Conservation (phyloP, 2,113 vertebrate species). For the Hippocampus zosterae region DNA sequence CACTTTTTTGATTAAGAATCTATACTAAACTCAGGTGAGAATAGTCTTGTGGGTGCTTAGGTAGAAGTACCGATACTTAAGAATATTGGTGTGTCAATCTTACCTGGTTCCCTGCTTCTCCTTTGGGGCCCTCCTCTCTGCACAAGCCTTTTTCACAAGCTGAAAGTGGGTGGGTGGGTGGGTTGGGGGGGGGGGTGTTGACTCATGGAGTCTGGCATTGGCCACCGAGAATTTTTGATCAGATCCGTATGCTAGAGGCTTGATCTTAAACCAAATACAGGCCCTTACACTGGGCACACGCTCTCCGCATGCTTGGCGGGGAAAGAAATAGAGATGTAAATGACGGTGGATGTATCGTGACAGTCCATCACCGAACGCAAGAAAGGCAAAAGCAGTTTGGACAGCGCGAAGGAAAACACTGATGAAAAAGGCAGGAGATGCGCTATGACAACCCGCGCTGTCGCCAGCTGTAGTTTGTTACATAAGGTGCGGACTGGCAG, state of each 20-base stretch:
- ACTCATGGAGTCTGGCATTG: slow-evolving; percentile 52
- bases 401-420: slow-evolving; percentile 16
- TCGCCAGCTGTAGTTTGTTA: slow-evolving; percentile 25
- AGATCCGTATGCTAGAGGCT: slow-evolving; percentile 28
- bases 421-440: slow-evolving; percentile 16
- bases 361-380: background rate
- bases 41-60: too few species aligned
- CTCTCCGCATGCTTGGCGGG: background rate
- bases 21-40: too few species aligned
- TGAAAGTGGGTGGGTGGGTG: slow-evolving; percentile 17
- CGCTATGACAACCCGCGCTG: slow-evolving; percentile 3
- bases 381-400: slow-evolving; percentile 4
- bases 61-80: too few species aligned
- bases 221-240: slow-evolving; percentile 26
- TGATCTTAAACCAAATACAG: slow-evolving; percentile 40
- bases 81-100: background rate
- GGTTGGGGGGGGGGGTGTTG: slow-evolving; percentile 25
- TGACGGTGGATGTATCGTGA: slow-evolving; percentile 9
- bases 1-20: too few species aligned
- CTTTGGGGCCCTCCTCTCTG: slow-evolving; percentile 19
- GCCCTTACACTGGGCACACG: background rate
- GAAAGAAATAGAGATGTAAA: slow-evolving; percentile 19
- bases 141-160: slow-evolving; percentile 42
- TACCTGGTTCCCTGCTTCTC: slow-evolving; percentile 23
- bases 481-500: slow-evolving; percentile 35